A percentile compares a stretch with the other conserved stretches of the same genome.
Conservation (phyloP, 2,113 vertebrate genomes). For the Chauna torquata region DNA sequence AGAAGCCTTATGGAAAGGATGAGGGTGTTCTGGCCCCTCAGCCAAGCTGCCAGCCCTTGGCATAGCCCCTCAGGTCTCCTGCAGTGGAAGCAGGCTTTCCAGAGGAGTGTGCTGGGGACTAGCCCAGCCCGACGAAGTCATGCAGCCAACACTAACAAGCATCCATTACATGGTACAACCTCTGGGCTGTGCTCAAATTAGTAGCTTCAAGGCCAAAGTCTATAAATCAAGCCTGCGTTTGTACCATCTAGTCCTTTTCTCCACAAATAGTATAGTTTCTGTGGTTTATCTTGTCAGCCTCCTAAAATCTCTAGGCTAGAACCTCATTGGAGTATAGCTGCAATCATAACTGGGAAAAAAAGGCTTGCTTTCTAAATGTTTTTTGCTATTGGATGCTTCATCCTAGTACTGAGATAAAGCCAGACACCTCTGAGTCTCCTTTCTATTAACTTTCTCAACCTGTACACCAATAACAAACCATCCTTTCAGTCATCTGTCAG, state of each 20-base stretch:
- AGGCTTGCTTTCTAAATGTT: neutral
- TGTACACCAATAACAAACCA: neutral
- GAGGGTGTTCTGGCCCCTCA: neutral
- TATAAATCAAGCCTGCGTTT: neutral
- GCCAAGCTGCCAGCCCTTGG: neutral
- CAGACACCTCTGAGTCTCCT: neutral
- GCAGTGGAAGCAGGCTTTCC: neutral
- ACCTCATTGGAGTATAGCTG: neutral
- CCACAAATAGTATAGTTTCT: neutral
- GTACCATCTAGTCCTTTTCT: neutral
- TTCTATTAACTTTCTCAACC: neutral
- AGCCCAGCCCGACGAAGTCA: neutral
- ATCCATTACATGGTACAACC: neutral
- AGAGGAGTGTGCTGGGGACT: neutral
- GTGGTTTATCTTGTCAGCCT: neutral
- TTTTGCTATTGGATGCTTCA: neutral
- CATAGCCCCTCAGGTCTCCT: neutral
- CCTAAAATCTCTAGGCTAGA: neutral
- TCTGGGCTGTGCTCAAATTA: neutral
- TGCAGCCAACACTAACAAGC: neutral
- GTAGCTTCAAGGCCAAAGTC: neutral
- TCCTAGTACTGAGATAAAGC: neutral
- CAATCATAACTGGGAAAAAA: neutral
- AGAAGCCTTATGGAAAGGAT: neutral
- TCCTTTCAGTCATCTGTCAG: neutral